Percentiles rank a stretch among this genome's conserved stretches.
These are phyloP conservation scores for Melanaphis sacchari DNA, from an alignment of 1,140 invertebrate species.

Conservation along the genomic window DNA sequence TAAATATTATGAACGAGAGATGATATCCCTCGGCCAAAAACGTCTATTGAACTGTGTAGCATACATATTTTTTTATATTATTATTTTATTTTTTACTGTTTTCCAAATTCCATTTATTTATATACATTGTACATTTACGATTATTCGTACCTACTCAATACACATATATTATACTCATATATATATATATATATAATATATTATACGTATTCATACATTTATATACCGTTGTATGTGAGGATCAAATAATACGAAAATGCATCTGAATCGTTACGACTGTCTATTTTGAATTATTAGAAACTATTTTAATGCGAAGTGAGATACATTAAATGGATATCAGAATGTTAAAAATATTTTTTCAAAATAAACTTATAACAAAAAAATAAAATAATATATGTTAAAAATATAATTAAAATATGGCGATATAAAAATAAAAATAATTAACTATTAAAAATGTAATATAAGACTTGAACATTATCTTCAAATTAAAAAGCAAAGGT, in stretches of 20 bases:
- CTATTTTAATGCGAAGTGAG: background rate
- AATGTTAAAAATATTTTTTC: background rate
- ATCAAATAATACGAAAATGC: background rate
- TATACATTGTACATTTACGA: background rate
- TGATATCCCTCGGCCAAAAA: background rate
- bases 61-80: conserved; percentile 19
- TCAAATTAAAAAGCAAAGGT: background rate
- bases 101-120: background rate
- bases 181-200: background rate
- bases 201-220: background rate
- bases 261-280: background rate
- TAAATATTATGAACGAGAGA: conserved; percentile 24
- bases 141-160: too few relatives aligned
- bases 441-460: background rate
- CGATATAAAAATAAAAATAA: background rate
- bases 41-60: background rate
- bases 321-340: background rate
- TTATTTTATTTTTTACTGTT: background rate
- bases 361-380: background rate
- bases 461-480: background rate
- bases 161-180: background rate
- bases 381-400: background rate
- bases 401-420: background rate
- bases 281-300: background rate
- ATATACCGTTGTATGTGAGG: background rate